phyloP scores from a whole-genome alignment of 1,140 invertebrate genomes.

The Scaptodrosophila lebanonensis region DNA sequence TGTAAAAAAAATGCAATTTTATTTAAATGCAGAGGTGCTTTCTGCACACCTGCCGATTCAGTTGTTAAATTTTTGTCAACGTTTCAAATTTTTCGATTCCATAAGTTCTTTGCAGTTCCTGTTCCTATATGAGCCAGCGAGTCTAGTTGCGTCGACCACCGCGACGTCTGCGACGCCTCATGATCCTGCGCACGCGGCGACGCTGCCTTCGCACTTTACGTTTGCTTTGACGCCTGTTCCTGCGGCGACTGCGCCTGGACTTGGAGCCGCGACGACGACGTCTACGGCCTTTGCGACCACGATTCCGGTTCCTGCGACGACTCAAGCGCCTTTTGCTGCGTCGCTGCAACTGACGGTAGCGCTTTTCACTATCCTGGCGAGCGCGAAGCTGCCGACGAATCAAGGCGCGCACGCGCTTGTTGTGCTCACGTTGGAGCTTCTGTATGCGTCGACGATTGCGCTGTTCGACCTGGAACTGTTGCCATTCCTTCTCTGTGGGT shows the following conservation, averaged over 20 bases:
- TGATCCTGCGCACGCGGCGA: conserved; percentile 28
- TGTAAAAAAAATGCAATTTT: too few species aligned
- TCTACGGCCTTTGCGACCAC: too few species aligned
- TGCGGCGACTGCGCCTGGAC: conserved; percentile 8
- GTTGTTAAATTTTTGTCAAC: too few species aligned
- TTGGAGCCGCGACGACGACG: not conserved
- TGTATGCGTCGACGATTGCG: conserved; percentile 12
- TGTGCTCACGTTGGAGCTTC: conserved; percentile 19
- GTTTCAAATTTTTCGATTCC: not conserved
- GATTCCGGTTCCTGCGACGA: not conserved
- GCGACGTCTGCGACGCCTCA: conserved; percentile 16
- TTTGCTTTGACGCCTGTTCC: not conserved
- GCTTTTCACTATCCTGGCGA: not conserved
- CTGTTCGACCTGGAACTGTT: too few species aligned
- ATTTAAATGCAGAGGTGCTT: too few species aligned
- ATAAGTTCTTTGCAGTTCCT: conserved; percentile 16
- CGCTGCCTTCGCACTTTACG: conserved; percentile 8
- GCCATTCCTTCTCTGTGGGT: too few species aligned
- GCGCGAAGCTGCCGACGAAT: not conserved
- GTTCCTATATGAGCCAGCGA: not conserved
- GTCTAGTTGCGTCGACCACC: conserved; percentile 34
- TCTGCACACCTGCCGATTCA: too few species aligned
- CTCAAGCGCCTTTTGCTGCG: not conserved
- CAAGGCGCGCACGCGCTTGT: not conserved
- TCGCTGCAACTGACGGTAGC: not conserved